These are phyloP conservation scores for Papilio aristodemus DNA, from an alignment of 1,140 invertebrate species.

Conservation along the genomic window DNA sequence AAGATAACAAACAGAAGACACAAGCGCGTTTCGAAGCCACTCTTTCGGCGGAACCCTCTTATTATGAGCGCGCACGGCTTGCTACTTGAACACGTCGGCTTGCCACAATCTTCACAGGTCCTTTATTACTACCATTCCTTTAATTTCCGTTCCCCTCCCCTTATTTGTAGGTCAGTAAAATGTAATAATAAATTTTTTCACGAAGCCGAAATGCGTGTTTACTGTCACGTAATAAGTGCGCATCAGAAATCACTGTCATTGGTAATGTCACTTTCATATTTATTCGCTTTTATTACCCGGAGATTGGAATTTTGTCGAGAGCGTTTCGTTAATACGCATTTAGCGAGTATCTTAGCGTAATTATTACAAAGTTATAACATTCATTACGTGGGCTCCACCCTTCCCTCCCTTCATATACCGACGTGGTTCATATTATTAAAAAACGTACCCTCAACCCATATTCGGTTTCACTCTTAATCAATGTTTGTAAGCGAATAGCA, in stretches of 20 bases:
- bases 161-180: slow-evolving; percentile 34
- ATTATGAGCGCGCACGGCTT: slow-evolving; percentile 51
- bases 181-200: slow-evolving; percentile 21
- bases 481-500: slow-evolving; percentile 17
- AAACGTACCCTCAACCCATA: slow-evolving; percentile 31
- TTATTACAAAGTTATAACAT: slow-evolving; percentile 31
- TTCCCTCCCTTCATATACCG: background rate
- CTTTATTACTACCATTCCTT: slow-evolving; percentile 43
- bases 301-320: slow-evolving; percentile 33
- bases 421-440: slow-evolving; percentile 4
- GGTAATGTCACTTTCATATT: slow-evolving; percentile 32
- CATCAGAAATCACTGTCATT: slow-evolving; percentile 25
- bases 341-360: slow-evolving; percentile 29
- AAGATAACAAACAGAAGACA: slow-evolving; percentile 34
- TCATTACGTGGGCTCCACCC: slow-evolving; percentile 21
- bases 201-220: slow-evolving; percentile 3
- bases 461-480: slow-evolving; percentile 31
- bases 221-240: slow-evolving; percentile 26
- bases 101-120: slow-evolving; percentile 47
- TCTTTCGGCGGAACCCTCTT: slow-evolving; percentile 41
- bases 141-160: slow-evolving; percentile 27
- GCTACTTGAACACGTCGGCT: slow-evolving; percentile 53
- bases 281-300: slow-evolving; percentile 27
- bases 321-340: slow-evolving; percentile 26
- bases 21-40: slow-evolving; percentile 33